Evolutionary conservation across 35 echinoderm and acorn worm genomes (phyloP), one percentile per base, ranked within the genome.

Genomic region (Ophiothrix spiculata): DNA sequence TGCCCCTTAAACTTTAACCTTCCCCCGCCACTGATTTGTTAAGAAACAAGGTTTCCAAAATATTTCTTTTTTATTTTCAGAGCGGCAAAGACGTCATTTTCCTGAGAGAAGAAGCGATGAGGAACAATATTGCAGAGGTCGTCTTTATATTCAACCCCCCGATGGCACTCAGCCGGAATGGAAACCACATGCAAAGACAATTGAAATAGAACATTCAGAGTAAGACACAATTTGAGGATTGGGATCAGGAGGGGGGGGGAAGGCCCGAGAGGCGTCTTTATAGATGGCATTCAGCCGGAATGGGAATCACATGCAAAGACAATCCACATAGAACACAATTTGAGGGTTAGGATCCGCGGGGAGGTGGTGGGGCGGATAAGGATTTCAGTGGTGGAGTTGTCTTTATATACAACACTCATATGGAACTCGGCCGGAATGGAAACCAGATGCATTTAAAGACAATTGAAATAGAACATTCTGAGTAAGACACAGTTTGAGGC

Each of bases 121-220:
- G n/a, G 63, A 84, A 25, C 56, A 84, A 15, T 42, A 63, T 37
- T 54, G 3, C 36, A 80, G 91, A 78, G 95, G 95, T 45, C 76
- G 95, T 46, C 34, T 80, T 31, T 97, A 84, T 64, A 88, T 97
- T 64, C 49, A 86, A 28, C 95, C 86, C 23, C 88, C 91, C 21
- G n/a, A 87, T 38, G 95, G 95, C 75, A 85, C 80, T n/a, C 91
- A 97, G 84, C 91, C 95, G 56, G 91, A 93, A 13, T 97, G 95
- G 95, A 60, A 79, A 36, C 91, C 95, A 33, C 91, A 93, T 88
- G 83, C 42, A 80, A 79, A 77, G 35, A 56, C 76, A 25, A 84
- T 90, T 35, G 77, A 93, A 36, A 75, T 91, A 23, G 79, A 93
- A 82, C 90, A 97, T 40, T 86, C 95, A 87, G 80, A 93, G 91